These are phyloP conservation scores for Calephelis virginiensis DNA, from an alignment of 1,140 invertebrate genomes.

Conservation along the genomic window DNA sequence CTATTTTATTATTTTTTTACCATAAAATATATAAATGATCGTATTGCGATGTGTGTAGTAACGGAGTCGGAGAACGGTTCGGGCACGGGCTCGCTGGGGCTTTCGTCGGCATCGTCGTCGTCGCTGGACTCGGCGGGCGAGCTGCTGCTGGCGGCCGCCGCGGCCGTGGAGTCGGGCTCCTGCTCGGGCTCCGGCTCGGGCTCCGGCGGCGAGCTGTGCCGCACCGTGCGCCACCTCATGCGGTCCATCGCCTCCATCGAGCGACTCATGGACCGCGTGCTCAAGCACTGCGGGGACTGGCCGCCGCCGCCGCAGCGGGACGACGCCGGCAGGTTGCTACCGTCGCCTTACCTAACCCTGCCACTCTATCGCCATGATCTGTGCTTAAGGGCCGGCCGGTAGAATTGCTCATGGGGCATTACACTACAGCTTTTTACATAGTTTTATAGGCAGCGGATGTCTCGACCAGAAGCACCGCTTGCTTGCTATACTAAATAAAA, in stretches of 20 bases:
- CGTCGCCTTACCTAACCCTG: neutral
- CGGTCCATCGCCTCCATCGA: slow-evolving; percentile 61
- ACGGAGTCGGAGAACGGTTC: slow-evolving; percentile 47
- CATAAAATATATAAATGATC: too few species aligned
- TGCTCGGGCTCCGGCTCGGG: slow-evolving; percentile 37
- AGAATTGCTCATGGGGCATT: too few species aligned
- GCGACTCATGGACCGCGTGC: slow-evolving; percentile 57
- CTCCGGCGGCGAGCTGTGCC: slow-evolving; percentile 44
- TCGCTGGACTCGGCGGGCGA: slow-evolving; percentile 55
- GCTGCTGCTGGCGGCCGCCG: slow-evolving; percentile 48
- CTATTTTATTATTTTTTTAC: neutral
- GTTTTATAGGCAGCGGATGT: too few species aligned
- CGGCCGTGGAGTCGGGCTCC: slow-evolving; percentile 43
- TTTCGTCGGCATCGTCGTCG: slow-evolving; percentile 41
- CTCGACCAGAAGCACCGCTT: too few species aligned
- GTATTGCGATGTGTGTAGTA: slow-evolving; percentile 1
- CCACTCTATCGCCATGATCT: too few species aligned
- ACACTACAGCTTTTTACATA: too few species aligned
- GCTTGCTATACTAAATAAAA: too few species aligned
- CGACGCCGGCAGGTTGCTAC: neutral
- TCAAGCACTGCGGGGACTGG: slow-evolving; percentile 54
- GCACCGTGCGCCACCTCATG: slow-evolving; percentile 55
- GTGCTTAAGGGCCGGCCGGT: too few species aligned
- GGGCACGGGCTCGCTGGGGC: slow-evolving; percentile 36
- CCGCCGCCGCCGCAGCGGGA: slow-evolving; percentile 27